A percentile compares a stretch with the other conserved stretches of the same genome.
Conservation (phyloP, 2,888 invertebrate genomes). For the Vannuccia rotundouncinata region DNA sequence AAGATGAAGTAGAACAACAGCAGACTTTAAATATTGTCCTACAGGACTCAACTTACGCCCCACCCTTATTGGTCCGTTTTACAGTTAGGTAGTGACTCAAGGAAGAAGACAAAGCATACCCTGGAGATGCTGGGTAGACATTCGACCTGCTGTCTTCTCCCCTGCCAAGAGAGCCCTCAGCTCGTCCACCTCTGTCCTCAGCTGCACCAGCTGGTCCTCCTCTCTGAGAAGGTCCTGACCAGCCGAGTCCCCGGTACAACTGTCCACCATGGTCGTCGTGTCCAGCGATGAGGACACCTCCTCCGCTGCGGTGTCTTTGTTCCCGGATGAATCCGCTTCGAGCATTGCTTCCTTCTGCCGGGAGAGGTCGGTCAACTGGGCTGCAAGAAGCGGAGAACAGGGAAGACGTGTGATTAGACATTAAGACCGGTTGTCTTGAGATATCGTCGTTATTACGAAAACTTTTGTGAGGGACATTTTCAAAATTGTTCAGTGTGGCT, state of each 20-base stretch:
- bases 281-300: no score
- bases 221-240: neutral
- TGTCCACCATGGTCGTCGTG: neutral
- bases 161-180: neutral
- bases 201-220: neutral
- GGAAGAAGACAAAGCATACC: neutral
- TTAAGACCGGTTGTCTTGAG: no score
- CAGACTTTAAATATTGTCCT: no score
- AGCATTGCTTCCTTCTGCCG: neutral
- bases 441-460: no score
- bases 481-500: no score
- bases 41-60: no score
- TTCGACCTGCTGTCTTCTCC: neutral
- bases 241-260: neutral
- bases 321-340: neutral
- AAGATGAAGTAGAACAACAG: no score
- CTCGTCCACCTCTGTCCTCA: neutral
- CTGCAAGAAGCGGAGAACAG: neutral
- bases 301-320: neutral
- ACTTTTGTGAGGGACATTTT: no score
- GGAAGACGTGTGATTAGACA: no score
- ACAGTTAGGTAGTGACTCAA: neutral
- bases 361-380: neutral
- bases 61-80: no score
- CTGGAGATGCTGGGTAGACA: neutral